These are phyloP conservation scores for Antheraea mylitta DNA, from an alignment of 1,140 invertebrate species.

Conservation along the genomic window DNA sequence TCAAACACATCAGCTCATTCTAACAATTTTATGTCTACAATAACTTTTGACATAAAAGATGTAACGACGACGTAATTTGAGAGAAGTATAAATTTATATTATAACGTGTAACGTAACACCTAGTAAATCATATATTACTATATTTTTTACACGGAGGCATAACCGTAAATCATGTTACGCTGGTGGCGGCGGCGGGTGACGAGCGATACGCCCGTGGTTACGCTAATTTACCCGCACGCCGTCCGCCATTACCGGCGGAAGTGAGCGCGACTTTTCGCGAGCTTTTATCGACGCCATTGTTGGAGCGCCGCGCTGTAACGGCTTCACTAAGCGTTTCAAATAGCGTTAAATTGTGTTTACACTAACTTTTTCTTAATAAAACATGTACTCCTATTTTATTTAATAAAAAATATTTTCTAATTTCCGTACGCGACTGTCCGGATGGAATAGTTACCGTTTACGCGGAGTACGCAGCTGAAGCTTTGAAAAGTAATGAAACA, in stretches of 20 bases:
- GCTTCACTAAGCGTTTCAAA: slow-evolving; percentile 14
- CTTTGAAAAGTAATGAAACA: too few relatives aligned
- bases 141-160: slow-evolving; percentile 16
- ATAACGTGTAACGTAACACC: background rate
- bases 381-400: background rate
- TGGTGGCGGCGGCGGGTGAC: slow-evolving; percentile 8
- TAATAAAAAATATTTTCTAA: too few relatives aligned
- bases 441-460: too few relatives aligned
- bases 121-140: slow-evolving; percentile 11
- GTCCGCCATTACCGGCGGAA: slow-evolving; percentile 62
- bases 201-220: slow-evolving; percentile 26
- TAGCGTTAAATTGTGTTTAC: background rate
- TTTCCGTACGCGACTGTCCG: too few relatives aligned
- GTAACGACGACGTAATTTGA: background rate
- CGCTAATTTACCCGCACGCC: slow-evolving; percentile 42
- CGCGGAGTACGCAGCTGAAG: too few relatives aligned
- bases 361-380: background rate
- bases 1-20: too few relatives aligned
- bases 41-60: background rate
- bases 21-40: background rate
- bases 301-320: slow-evolving; percentile 9
- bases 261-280: slow-evolving; percentile 51
- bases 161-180: slow-evolving; percentile 40
- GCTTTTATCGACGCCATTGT: slow-evolving; percentile 43
- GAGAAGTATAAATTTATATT: background rate